These are phyloP conservation scores for Rhagoletis zephyria DNA, from an alignment of 1,140 invertebrate species.

Conservation along the genomic window DNA sequence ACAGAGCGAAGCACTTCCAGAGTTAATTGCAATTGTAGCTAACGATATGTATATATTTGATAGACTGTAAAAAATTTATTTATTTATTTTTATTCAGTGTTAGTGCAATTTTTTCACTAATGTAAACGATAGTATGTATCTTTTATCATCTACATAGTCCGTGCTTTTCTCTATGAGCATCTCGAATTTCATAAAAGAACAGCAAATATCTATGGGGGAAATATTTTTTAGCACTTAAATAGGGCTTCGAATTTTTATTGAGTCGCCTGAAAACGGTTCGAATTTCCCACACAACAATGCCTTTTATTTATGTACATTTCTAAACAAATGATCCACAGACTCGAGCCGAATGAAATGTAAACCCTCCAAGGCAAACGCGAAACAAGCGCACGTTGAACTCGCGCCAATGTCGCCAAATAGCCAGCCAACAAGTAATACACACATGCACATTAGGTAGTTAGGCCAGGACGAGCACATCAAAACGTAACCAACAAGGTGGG, in stretches of 20 bases:
- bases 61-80: too few relatives aligned
- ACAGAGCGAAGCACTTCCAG: too few relatives aligned
- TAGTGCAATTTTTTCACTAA: background rate
- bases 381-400: constrained; percentile 25
- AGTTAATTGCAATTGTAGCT: too few relatives aligned
- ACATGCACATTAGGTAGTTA: background rate
- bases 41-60: too few relatives aligned
- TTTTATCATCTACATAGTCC: background rate
- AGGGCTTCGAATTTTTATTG: background rate
- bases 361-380: constrained; percentile 16
- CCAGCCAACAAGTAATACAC: background rate
- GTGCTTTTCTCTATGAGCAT: background rate
- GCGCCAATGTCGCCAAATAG: constrained; percentile 48
- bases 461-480: constrained; percentile 5
- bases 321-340: constrained; percentile 15
- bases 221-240: constrained; percentile 26
- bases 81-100: background rate
- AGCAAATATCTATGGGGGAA: background rate
- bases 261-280: background rate
- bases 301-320: background rate
- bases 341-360: constrained; percentile 1
- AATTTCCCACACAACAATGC: constrained; percentile 28
- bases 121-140: background rate
- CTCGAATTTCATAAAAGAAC: background rate
- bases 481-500: background rate